Evolutionary conservation across 2,888 invertebrate species (phyloP).

Genomic region (Cetonia aurata): DNA sequence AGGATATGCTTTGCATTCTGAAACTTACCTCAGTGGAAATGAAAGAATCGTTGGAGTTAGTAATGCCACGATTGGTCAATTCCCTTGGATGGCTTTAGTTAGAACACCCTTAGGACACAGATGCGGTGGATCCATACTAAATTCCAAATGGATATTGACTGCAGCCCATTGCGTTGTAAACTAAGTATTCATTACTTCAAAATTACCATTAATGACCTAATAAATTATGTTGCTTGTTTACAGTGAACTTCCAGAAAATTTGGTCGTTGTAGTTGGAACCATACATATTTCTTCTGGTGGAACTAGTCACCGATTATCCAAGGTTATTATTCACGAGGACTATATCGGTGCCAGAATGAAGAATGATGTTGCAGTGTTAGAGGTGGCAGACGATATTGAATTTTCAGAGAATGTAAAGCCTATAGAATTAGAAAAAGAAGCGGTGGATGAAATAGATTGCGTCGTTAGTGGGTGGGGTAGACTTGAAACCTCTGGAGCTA

Average conservation of each 20-base stretch:
- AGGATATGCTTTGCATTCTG: background rate
- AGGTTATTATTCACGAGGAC: slow-evolving; percentile 6
- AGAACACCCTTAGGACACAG: slow-evolving; percentile 3
- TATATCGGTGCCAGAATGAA: background rate
- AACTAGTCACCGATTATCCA: background rate
- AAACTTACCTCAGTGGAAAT: background rate
- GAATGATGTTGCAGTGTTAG: slow-evolving; percentile 21
- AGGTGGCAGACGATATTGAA: slow-evolving; percentile 3
- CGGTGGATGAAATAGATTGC: slow-evolving; percentile 8
- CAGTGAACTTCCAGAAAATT: background rate
- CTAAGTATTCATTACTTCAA: too few species aligned
- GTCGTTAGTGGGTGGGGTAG: slow-evolving; percentile 13
- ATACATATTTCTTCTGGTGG: slow-evolving; percentile 7
- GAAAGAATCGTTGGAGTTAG: slow-evolving; percentile 1
- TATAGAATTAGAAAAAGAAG: slow-evolving; percentile 5
- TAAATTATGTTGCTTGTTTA: slow-evolving; percentile 9
- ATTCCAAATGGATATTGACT: background rate
- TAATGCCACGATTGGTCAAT: background rate
- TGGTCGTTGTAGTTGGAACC: slow-evolving; percentile 2
- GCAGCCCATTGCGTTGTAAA: slow-evolving; percentile 7
- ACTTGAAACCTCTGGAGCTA: background rate
- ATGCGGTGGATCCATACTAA: slow-evolving; percentile 17
- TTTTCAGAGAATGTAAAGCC: background rate
- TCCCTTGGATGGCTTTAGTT: slow-evolving; percentile 4
- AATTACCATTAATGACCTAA: background rate